Conservation (phyloP, 2,113 vertebrate species). For the Piaya cayana region DNA sequence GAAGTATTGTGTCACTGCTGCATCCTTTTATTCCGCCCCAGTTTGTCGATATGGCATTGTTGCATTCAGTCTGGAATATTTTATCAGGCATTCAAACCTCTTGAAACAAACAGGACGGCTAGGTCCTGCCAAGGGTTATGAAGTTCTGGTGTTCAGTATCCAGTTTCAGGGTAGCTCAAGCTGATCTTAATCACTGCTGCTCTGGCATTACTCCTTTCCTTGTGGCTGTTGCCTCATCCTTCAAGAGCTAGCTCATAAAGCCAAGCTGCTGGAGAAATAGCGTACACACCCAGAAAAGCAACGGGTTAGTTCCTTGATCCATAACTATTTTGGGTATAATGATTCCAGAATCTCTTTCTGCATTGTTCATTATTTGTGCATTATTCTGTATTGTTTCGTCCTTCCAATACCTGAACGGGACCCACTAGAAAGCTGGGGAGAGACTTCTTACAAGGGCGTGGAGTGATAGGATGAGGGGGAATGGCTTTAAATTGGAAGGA, state of each 20-base stretch:
- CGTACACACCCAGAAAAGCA: neutral
- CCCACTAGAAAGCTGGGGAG: too few species aligned
- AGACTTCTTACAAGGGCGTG: too few species aligned
- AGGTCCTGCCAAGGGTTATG: neutral
- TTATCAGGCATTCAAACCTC: neutral
- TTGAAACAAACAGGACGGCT: neutral
- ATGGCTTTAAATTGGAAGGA: too few species aligned
- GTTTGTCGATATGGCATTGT: neutral
- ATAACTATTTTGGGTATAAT: rapidly evolving
- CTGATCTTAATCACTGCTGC: neutral
- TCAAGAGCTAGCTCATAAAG: neutral
- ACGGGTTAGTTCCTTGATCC: neutral
- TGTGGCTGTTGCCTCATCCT: neutral
- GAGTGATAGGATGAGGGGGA: too few species aligned
- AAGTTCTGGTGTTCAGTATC: neutral
- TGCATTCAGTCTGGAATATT: neutral
- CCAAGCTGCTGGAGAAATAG: neutral
- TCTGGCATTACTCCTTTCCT: neutral
- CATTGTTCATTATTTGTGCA: neutral
- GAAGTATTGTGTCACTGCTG: neutral
- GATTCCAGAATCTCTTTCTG: neutral
- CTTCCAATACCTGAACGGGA: neutral
- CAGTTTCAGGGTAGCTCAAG: neutral
- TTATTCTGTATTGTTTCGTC: too few species aligned
- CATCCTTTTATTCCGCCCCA: slow-evolving; percentile 24